phyloP scores from a whole-genome alignment of 2,113 vertebrate genomes.

The Gobiocypris rarus region DNA sequence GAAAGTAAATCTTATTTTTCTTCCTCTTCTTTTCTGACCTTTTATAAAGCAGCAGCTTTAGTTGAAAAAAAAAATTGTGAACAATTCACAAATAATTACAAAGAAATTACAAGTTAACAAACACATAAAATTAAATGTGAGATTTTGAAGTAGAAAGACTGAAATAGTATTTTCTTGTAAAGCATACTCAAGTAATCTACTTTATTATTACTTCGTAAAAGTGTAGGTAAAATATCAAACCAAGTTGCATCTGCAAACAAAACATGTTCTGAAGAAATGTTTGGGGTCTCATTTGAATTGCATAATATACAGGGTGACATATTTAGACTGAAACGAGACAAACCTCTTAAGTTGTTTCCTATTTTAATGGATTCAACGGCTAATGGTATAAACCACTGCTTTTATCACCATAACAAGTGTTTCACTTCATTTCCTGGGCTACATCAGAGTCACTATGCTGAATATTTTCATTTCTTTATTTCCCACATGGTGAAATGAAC shows the following conservation, averaged over 20 bases:
- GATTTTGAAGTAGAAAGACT: neutral
- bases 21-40: too few relatives aligned
- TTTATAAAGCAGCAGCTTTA: too few relatives aligned
- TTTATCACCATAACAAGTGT: conserved; percentile 15
- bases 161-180: neutral
- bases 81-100: neutral
- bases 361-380: neutral
- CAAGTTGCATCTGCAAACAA: neutral
- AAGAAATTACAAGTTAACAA: neutral
- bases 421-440: conserved; percentile 9
- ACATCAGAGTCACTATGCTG: neutral
- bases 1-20: too few relatives aligned
- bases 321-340: neutral
- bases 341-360: neutral
- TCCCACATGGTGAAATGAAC: neutral
- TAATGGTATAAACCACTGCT: conserved; percentile 7
- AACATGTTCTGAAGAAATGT: neutral
- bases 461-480: neutral
- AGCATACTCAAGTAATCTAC: neutral
- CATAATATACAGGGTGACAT: neutral
- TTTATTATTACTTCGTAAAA: neutral
- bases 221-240: neutral
- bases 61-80: neutral
- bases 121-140: neutral
- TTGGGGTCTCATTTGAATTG: neutral